Evolutionary conservation across 1,140 invertebrate genomes (phyloP).

Genomic region (Zaprionus capensis): DNA sequence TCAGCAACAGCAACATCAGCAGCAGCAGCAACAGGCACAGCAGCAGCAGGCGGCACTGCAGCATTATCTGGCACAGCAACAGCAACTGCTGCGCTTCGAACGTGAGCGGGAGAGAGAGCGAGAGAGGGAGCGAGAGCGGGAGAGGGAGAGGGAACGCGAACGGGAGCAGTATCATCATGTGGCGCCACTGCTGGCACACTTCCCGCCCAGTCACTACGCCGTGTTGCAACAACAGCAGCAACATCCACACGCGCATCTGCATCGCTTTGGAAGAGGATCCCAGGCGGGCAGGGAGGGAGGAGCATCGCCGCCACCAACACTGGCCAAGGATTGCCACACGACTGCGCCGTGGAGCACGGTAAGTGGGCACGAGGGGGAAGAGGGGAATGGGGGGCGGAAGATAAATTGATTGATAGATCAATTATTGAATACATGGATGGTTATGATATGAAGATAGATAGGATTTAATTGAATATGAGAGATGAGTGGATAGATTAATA

Average conservation of each 20-base stretch:
- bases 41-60: conserved; percentile 71
- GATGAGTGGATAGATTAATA: not conserved
- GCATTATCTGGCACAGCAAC: conserved; percentile 75
- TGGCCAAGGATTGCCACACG: conserved; percentile 34
- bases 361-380: not conserved
- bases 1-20: conserved; percentile 39
- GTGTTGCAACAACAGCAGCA: conserved; percentile 63
- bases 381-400: not conserved
- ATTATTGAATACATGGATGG: not conserved
- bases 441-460: not conserved
- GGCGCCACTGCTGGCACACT: conserved; percentile 67
- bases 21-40: conserved; percentile 54
- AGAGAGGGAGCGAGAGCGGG: conserved; percentile 46
- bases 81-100: conserved; percentile 70
- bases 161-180: conserved; percentile 61
- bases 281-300: conserved; percentile 33
- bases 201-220: conserved; percentile 71
- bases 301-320: conserved; percentile 22
- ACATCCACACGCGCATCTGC: conserved; percentile 35
- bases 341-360: conserved; percentile 37
- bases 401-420: not conserved
- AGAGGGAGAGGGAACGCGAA: conserved; percentile 47
- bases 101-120: conserved; percentile 58
- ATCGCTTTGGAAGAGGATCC: conserved; percentile 22
- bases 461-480: not conserved